Percentiles rank a stretch among this genome's conserved stretches.
phyloP scores from a whole-genome alignment of 2,113 vertebrate genomes.

The Leucosticte australis region DNA sequence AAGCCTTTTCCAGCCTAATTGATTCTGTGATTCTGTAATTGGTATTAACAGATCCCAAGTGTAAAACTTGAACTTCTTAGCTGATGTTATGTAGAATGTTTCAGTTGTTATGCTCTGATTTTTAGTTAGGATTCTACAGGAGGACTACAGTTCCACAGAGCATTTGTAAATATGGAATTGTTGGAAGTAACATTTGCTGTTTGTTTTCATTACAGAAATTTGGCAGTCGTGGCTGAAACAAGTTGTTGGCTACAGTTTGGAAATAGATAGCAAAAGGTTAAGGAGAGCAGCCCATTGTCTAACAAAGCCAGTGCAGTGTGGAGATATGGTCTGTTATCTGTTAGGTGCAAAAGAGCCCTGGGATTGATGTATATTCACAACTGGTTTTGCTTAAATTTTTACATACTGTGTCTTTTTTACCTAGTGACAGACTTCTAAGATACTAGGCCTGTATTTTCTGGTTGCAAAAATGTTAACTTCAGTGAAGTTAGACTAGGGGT shows the following conservation, averaged over 20 bases:
- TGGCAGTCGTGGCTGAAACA: not conserved
- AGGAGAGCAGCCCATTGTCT: not conserved
- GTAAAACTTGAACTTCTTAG: not conserved
- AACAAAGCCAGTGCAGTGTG: not conserved
- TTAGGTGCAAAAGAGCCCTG: not conserved
- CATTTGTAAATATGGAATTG: not conserved
- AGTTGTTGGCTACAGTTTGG: not conserved
- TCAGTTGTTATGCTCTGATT: not conserved
- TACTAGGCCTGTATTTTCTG: constrained; percentile 18
- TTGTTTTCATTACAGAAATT: not conserved
- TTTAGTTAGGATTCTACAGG: not conserved
- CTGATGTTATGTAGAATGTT: not conserved
- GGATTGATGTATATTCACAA: not conserved
- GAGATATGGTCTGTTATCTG: not conserved
- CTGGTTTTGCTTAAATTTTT: not conserved
- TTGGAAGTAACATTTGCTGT: rapidly evolving
- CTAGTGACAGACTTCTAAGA: not conserved
- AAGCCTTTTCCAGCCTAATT: not conserved
- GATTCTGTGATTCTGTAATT: not conserved
- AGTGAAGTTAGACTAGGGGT: constrained; percentile 54
- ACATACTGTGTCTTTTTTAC: constrained; percentile 34
- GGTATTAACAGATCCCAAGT: not conserved
- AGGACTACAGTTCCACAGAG: not conserved
- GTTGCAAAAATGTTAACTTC: constrained; percentile 52
- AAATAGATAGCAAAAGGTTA: not conserved